Evolutionary conservation across 2,113 vertebrate genomes (phyloP).

Genomic region (Lophura nycthemera): DNA sequence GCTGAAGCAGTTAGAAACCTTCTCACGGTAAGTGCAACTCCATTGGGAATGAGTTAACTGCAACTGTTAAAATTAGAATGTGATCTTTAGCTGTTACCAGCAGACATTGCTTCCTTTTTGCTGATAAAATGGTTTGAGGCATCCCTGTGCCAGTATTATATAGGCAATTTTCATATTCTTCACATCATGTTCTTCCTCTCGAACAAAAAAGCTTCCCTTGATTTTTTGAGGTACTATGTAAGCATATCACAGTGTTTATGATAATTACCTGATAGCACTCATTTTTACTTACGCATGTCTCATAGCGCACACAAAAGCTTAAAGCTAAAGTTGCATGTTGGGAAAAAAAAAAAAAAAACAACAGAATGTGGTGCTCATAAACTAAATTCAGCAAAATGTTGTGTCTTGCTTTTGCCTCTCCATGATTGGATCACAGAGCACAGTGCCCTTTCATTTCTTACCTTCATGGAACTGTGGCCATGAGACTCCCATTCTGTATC

Average conservation of each 20-base stretch:
- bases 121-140: constrained; percentile 24
- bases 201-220: constrained; percentile 24
- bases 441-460: not conserved
- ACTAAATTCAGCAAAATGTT: not conserved
- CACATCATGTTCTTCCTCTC: not conserved
- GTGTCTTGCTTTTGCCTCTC: not conserved
- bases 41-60: constrained; percentile 73
- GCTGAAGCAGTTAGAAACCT: constrained; percentile 85
- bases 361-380: not conserved
- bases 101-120: constrained; percentile 45
- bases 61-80: constrained; percentile 57
- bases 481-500: not conserved
- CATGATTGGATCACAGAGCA: not conserved
- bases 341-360: not conserved
- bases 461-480: not conserved
- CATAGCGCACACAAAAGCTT: not conserved
- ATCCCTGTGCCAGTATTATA: constrained; percentile 15
- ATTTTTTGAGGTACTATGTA: not conserved
- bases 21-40: constrained; percentile 81
- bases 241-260: not conserved
- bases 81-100: constrained; percentile 57
- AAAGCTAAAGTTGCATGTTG: constrained; percentile 12
- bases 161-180: constrained; percentile 24
- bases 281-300: constrained; percentile 53
- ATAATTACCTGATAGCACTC: not conserved